A percentile compares a stretch with the other conserved stretches of the same genome.
Conservation (phyloP, 30 jellyfish, hydroid and myxozoan species). For the Aurelia aurita region DNA sequence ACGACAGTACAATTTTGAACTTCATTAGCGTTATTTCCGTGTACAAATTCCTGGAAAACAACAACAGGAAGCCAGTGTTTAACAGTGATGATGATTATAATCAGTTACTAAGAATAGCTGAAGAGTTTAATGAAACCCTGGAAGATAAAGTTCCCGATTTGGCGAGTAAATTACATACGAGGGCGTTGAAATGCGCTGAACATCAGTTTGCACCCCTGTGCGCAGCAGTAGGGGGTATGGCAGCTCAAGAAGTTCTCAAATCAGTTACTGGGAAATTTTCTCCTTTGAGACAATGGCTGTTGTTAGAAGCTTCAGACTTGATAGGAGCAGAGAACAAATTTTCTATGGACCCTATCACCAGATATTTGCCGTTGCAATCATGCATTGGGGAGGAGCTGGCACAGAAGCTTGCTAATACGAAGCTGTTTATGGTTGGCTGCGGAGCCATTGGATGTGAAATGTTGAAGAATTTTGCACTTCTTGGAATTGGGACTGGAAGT, state of each 20-base stretch:
- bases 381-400: constrained; percentile 60
- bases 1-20: constrained; percentile 30
- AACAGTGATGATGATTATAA: constrained; percentile 5
- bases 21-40: constrained; percentile 36
- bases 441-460: constrained; percentile 98
- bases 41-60: constrained; percentile 34
- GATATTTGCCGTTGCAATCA: constrained; percentile 32
- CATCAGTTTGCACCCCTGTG: constrained; percentile 86
- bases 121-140: constrained; percentile 6
- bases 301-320: constrained; percentile 81
- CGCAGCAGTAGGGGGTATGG: constrained; percentile 89
- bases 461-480: constrained; percentile 86
- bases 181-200: not conserved
- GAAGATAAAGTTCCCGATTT: constrained; percentile 37
- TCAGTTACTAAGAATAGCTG: constrained; percentile 8
- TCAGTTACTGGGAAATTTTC: constrained; percentile 87
- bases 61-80: not conserved
- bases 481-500: constrained; percentile 79
- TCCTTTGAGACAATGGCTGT: constrained; percentile 81
- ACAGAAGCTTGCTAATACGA: constrained; percentile 50
- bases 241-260: constrained; percentile 91
- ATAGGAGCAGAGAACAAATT: not conserved
- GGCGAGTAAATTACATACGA: not conserved
- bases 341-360: not conserved
- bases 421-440: constrained; percentile 95